Conservation (phyloP, 2,888 invertebrate genomes). For the Dryadula phaetusa region DNA sequence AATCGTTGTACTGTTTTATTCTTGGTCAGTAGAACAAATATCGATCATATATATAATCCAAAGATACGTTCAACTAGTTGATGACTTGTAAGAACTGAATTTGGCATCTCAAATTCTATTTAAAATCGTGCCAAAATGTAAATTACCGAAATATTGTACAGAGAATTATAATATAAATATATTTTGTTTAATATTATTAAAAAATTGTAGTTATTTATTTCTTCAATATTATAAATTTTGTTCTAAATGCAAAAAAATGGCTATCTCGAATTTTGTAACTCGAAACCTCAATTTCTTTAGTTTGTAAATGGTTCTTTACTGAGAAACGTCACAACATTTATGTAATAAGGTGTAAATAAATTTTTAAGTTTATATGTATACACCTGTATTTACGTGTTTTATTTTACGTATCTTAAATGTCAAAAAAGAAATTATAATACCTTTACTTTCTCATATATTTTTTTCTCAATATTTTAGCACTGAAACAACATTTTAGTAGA, state of each 20-base stretch:
- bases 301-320: slow-evolving; percentile 58
- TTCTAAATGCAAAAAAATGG: slow-evolving; percentile 26
- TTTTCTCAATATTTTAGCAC: background rate
- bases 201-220: slow-evolving; percentile 30
- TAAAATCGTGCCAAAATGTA: slow-evolving; percentile 70
- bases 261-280: slow-evolving; percentile 47
- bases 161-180: slow-evolving; percentile 49
- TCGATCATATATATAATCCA: slow-evolving; percentile 47
- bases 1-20: slow-evolving; percentile 53
- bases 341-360: slow-evolving; percentile 82
- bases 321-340: slow-evolving; percentile 79
- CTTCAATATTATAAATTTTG: slow-evolving; percentile 18
- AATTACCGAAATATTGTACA: slow-evolving; percentile 45
- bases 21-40: slow-evolving; percentile 66
- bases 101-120: slow-evolving; percentile 22
- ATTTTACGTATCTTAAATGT: background rate
- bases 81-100: slow-evolving; percentile 27
- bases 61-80: slow-evolving; percentile 33
- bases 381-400: slow-evolving; percentile 74
- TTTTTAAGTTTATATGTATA: slow-evolving; percentile 80
- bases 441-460: too few species aligned
- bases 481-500: background rate
- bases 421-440: background rate
- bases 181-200: slow-evolving; percentile 46
- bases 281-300: slow-evolving; percentile 53